phyloP scores from a whole-genome alignment of 2,888 invertebrate species.

The Kuschelorhynchus macadamiae region DNA sequence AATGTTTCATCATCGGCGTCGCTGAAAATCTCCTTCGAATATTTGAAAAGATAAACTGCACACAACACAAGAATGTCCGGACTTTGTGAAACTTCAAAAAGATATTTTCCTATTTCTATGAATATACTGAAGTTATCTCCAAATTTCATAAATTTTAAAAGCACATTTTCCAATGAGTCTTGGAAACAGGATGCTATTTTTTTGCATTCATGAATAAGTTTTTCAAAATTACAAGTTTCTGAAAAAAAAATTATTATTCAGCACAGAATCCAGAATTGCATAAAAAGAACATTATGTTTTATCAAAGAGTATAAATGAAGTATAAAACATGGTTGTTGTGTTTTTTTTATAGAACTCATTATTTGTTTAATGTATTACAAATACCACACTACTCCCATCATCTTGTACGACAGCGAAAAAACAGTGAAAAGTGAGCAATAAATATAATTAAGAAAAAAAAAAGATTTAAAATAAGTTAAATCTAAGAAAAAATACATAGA shows the following conservation, averaged over 20 bases:
- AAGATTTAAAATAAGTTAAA: no score
- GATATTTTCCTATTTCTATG: conserved; percentile 24
- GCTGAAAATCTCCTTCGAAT: conserved; percentile 14
- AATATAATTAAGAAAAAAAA: no score
- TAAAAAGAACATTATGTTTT: background rate
- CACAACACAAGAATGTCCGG: conserved; percentile 24
- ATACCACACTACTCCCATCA: no score
- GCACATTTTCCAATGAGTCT: conserved; percentile 11
- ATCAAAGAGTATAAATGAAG: no score
- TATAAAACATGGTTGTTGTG: no score
- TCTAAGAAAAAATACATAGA: no score
- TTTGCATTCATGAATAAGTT: conserved; percentile 14
- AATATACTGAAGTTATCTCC: conserved; percentile 21
- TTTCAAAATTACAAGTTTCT: conserved; percentile 19
- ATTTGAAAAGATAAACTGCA: conserved; percentile 29
- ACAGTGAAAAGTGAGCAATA: no score
- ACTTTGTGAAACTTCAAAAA: conserved; percentile 16
- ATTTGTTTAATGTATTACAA: no score
- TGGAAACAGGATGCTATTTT: conserved; percentile 27
- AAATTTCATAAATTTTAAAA: conserved; percentile 19
- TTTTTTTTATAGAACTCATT: no score
- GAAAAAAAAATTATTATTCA: conserved; percentile 5
- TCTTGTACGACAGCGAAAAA: no score
- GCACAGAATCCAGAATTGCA: background rate
- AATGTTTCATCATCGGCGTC: conserved; percentile 37